A percentile compares a stretch with the other conserved stretches of the same genome.
phyloP scores from a whole-genome alignment of 2,113 vertebrate species.

The Paramisgurnus dabryanus region DNA sequence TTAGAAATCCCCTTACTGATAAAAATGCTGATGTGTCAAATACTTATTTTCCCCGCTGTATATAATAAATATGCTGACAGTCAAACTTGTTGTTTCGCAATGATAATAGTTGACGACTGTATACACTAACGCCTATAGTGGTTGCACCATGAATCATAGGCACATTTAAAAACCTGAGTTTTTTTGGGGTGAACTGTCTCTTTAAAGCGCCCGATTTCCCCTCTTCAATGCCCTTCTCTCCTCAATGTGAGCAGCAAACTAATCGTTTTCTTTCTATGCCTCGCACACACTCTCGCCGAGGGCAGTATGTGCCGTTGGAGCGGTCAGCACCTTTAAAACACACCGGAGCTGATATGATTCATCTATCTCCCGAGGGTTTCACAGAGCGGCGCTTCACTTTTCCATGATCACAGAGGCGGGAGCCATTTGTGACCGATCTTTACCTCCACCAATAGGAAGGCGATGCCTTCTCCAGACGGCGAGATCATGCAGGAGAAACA shows the following conservation, averaged over 20 bases:
- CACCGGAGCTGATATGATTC: constrained; percentile 50
- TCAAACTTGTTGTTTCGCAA: no score
- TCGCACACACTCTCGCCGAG: constrained; percentile 36
- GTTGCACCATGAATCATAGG: no score
- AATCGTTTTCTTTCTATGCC: constrained; percentile 12
- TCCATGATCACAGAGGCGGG: constrained; percentile 36
- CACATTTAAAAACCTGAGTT: no score
- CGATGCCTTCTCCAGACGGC: not conserved
- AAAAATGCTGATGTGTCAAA: no score
- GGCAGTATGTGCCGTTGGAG: constrained; percentile 41
- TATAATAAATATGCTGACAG: no score
- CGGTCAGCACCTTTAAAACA: constrained; percentile 58
- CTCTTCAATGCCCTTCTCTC: constrained; percentile 23
- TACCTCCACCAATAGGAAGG: not conserved
- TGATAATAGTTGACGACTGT: no score
- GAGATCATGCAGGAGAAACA: not conserved
- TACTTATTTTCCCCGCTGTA: no score
- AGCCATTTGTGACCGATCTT: constrained; percentile 4
- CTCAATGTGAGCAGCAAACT: constrained; percentile 28
- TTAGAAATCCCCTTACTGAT: no score
- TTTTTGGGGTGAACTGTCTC: not conserved
- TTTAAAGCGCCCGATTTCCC: constrained; percentile 8
- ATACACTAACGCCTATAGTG: no score
- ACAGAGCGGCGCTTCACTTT: constrained; percentile 16
- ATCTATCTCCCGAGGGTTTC: constrained; percentile 49